phyloP scores from a whole-genome alignment of 2,113 vertebrate species.

The Prionailurus viverrinus region DNA sequence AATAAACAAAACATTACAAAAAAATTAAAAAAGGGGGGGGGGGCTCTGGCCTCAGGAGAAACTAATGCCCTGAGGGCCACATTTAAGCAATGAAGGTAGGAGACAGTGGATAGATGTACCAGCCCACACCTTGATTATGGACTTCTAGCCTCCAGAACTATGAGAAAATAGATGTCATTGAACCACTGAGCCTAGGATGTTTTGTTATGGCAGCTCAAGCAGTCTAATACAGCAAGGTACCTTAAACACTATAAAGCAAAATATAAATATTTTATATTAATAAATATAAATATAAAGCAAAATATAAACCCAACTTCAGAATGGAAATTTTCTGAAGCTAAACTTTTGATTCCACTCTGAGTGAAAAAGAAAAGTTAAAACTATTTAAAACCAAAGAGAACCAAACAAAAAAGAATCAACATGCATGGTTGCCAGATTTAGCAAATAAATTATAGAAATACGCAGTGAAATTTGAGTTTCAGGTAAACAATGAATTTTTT shows the following conservation, averaged over 20 bases:
- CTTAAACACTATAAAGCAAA: not conserved
- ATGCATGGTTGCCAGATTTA: not conserved
- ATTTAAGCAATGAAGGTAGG: not conserved
- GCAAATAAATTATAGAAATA: not conserved
- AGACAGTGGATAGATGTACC: not conserved
- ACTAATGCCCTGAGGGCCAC: not conserved
- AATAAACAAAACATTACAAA: too few species aligned
- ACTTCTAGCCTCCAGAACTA: not conserved
- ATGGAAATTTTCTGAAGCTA: not conserved
- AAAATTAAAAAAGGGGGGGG: not conserved
- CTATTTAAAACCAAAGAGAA: not conserved
- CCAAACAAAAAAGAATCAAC: conserved; percentile 4
- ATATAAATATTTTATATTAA: not conserved
- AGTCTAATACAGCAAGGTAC: not conserved
- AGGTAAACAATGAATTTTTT: not conserved
- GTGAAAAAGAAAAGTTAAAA: conserved; percentile 24
- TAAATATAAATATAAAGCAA: not conserved
- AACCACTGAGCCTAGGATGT: not conserved
- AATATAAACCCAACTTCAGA: not conserved
- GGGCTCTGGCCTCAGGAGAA: not conserved
- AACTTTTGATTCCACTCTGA: not conserved
- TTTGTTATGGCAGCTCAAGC: not conserved
- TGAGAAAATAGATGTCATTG: not conserved
- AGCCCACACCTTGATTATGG: not conserved
- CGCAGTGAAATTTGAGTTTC: not conserved